These are phyloP conservation scores for Toxonevra muliebris DNA, from an alignment of 2,888 invertebrate species.

Conservation along the genomic window DNA sequence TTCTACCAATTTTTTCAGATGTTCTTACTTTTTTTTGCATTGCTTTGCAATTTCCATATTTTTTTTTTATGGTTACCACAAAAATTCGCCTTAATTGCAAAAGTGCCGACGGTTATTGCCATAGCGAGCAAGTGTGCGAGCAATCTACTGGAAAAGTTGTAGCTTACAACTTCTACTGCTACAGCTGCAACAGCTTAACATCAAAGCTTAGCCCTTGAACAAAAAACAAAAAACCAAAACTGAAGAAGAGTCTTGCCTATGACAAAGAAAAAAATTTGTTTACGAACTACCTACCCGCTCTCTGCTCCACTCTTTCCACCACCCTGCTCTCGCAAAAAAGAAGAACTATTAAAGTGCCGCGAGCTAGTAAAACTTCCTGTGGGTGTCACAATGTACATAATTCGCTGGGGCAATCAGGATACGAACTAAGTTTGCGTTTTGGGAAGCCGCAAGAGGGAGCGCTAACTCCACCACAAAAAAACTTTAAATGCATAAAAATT, in stretches of 20 bases:
- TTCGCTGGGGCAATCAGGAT: no score
- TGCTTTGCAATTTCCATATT: conserved; percentile 24
- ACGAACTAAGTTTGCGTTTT: neutral
- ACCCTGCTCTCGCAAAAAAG: neutral
- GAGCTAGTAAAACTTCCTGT: neutral
- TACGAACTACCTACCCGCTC: neutral
- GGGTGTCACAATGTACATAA: no score
- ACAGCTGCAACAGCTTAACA: conserved; percentile 25
- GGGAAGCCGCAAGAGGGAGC: conserved; percentile 2
- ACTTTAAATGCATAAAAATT: conserved; percentile 30
- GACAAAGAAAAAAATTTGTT: neutral
- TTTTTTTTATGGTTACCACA: conserved; percentile 31
- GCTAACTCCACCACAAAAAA: neutral
- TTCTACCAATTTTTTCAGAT: conserved; percentile 11
- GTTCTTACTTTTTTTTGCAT: conserved; percentile 22
- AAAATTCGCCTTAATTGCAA: conserved; percentile 46
- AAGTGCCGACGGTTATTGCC: conserved; percentile 43
- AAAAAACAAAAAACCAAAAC: neutral
- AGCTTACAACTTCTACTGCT: conserved; percentile 12
- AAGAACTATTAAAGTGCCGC: conserved; percentile 2
- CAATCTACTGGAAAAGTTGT: conserved; percentile 21
- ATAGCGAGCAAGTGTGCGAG: conserved; percentile 3
- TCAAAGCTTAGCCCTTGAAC: conserved; percentile 23
- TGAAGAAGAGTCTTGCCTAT: conserved; percentile 10
- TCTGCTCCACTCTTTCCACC: no score